These are phyloP conservation scores for Rhabdomys pumilio DNA, from an alignment of 2,797 vertebrate species.

Conservation along the genomic window DNA sequence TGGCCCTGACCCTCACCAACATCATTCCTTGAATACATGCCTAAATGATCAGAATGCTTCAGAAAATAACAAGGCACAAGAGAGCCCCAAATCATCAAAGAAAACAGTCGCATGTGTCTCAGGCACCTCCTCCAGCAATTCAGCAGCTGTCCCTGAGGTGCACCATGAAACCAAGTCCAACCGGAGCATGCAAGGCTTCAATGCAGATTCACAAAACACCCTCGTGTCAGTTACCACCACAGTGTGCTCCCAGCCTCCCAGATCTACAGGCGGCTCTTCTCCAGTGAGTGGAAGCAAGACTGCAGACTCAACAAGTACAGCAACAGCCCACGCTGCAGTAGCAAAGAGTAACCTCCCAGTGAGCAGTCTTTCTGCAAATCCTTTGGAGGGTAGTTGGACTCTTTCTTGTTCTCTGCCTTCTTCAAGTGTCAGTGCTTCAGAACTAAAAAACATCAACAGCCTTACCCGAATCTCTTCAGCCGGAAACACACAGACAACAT, in stretches of 20 bases:
- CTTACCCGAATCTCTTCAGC: slow-evolving; percentile 91
- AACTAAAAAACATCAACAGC: slow-evolving; percentile 91
- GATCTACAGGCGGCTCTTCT: slow-evolving; percentile 83
- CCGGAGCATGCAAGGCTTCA: slow-evolving; percentile 70
- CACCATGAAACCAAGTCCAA: slow-evolving; percentile 79
- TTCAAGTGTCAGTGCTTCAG: slow-evolving; percentile 87
- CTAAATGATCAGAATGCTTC: slow-evolving; percentile 83
- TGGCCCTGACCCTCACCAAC: slow-evolving; percentile 76
- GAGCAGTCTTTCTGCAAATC: slow-evolving; percentile 83
- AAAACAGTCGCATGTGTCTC: slow-evolving; percentile 67
- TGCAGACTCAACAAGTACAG: slow-evolving; percentile 85
- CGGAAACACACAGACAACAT: slow-evolving; percentile 98
- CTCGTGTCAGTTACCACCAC: slow-evolving; percentile 64
- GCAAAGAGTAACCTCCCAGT: slow-evolving; percentile 81
- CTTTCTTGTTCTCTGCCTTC: slow-evolving; percentile 87
- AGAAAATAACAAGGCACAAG: slow-evolving; percentile 85
- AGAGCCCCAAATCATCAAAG: slow-evolving; percentile 80
- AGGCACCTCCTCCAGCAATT: slow-evolving; percentile 79
- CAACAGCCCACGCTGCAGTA: slow-evolving; percentile 86
- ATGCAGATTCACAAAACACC: slow-evolving; percentile 83
- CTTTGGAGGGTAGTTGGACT: slow-evolving; percentile 89
- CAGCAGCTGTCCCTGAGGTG: slow-evolving; percentile 62
- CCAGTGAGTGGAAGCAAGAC: slow-evolving; percentile 87
- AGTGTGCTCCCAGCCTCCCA: slow-evolving; percentile 85
- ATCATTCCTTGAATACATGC: slow-evolving; percentile 71